Evolutionary conservation across 2,888 invertebrate genomes (phyloP).

Genomic region (Erynnis tages): DNA sequence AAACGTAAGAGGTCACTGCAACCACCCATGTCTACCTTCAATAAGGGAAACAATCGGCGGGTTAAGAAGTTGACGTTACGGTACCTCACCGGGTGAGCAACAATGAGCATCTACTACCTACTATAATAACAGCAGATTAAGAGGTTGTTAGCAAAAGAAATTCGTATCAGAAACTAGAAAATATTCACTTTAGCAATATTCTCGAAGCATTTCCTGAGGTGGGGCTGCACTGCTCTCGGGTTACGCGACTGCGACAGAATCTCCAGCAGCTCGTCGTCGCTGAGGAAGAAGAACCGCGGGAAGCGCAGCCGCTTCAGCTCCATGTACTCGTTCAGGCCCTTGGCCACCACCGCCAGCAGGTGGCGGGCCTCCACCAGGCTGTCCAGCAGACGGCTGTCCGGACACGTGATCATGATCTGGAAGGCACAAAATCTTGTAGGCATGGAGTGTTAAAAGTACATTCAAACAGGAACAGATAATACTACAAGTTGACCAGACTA

Average conservation of each 20-base stretch:
- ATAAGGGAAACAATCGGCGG: no score
- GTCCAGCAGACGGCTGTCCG: constrained; percentile 84
- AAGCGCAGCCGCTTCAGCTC: constrained; percentile 88
- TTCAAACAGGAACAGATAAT: no score
- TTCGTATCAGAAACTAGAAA: no score
- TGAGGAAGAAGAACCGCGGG: constrained; percentile 89
- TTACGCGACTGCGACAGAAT: constrained; percentile 90
- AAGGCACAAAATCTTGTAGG: constrained; percentile 14
- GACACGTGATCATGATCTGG: constrained; percentile 84
- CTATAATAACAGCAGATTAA: no score
- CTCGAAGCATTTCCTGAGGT: constrained; percentile 92
- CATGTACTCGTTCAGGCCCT: constrained; percentile 89
- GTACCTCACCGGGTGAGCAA: no score
- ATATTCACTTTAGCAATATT: constrained; percentile 84
- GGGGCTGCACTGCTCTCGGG: constrained; percentile 89
- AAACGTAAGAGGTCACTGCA: no score
- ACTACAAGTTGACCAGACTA: no score
- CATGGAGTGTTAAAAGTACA: no score
- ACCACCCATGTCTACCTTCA: no score
- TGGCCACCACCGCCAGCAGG: constrained; percentile 86
- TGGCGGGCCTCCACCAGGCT: constrained; percentile 86
- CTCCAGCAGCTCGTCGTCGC: constrained; percentile 91
- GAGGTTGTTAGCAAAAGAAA: no score
- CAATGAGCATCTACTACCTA: no score
- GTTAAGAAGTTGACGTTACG: no score